Evolutionary conservation across 2,888 invertebrate genomes (phyloP).

Genomic region (Globia sparganii): DNA sequence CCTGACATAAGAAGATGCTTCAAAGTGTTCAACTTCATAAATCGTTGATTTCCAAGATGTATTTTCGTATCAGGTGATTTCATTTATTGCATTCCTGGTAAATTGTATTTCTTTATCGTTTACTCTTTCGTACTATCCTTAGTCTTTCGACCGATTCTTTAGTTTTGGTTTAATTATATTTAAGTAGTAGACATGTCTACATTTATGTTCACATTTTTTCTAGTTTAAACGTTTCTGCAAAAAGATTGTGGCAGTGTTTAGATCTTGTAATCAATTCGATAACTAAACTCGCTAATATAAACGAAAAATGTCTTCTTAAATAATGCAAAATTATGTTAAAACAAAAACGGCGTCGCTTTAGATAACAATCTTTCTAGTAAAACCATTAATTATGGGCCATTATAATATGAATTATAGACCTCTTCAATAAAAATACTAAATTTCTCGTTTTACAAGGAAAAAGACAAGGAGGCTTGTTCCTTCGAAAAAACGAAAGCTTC

Average conservation of each 20-base stretch:
- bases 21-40: background rate
- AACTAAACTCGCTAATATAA: constrained; percentile 3
- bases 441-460: constrained; percentile 13
- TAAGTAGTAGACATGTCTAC: background rate
- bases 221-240: background rate
- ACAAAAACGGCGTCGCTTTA: constrained; percentile 29
- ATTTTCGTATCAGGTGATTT: background rate
- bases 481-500: constrained; percentile 21
- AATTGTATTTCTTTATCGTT: background rate
- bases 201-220: background rate
- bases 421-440: constrained; percentile 14
- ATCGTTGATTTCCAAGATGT: background rate
- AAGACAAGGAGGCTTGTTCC: constrained; percentile 4
- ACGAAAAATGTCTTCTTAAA: constrained; percentile 9
- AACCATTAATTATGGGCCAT: constrained; percentile 25
- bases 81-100: background rate
- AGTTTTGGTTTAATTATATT: background rate
- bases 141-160: background rate
- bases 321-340: constrained; percentile 33
- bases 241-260: background rate
- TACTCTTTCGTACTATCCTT: background rate
- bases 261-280: background rate
- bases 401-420: constrained; percentile 24
- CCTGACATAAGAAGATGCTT: background rate
- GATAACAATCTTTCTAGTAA: constrained; percentile 27